phyloP scores from a whole-genome alignment of 2,797 vertebrate genomes.

The Nothura maculosa region DNA sequence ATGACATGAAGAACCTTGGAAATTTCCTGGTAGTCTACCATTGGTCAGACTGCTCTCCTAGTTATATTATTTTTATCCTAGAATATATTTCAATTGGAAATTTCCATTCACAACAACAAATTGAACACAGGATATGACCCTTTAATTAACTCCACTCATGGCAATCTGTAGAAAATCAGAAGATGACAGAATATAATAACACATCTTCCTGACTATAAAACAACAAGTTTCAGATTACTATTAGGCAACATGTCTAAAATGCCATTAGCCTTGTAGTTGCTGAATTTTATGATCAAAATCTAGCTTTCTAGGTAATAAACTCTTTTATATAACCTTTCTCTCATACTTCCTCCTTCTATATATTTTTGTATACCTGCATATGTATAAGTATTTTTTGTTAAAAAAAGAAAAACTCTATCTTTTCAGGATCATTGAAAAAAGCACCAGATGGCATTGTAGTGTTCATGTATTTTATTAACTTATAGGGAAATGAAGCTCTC shows the following conservation, averaged over 20 bases:
- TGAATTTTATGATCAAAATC: background rate
- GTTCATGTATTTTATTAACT: conserved; percentile 61
- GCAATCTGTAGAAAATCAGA: background rate
- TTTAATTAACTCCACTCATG: background rate
- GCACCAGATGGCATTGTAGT: conserved; percentile 79
- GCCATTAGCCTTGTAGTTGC: background rate
- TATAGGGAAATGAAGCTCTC: conserved; percentile 6
- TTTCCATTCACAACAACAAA: background rate
- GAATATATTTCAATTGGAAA: background rate
- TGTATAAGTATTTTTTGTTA: background rate
- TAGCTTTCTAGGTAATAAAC: background rate
- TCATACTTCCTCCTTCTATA: background rate
- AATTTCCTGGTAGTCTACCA: background rate
- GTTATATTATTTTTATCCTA: background rate
- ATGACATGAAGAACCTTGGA: background rate
- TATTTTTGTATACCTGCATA: too few relatives aligned
- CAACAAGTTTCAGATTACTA: background rate
- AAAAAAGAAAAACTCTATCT: background rate
- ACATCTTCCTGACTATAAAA: background rate
- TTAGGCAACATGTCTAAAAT: background rate
- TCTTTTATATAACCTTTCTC: background rate
- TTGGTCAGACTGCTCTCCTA: background rate
- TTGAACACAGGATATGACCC: background rate
- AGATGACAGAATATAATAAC: background rate
- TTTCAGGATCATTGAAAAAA: conserved; percentile 59